Base-by-base conservation (phyloP, 1,140 invertebrate genomes). In the Drosophila kikkawai region DNA sequence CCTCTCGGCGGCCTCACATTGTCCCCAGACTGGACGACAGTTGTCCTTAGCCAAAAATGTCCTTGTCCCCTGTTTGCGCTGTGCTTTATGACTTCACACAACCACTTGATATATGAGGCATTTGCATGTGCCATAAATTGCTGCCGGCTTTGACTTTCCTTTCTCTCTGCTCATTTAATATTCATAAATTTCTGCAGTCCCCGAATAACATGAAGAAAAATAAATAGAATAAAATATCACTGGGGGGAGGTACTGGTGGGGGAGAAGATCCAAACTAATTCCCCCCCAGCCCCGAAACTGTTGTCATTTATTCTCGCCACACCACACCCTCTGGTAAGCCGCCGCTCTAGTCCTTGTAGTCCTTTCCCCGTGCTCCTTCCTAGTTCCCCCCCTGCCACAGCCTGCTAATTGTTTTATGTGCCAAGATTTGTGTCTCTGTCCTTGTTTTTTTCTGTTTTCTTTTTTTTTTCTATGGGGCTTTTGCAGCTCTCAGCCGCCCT, bases 91-190 rank as follows among this genome's bases (percentile, higher is more conserved):
- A 82, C 83, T 80, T 80, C 83, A 77, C 83, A 74, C 68, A 71
- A 69, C 61, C 73, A 75, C 55, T 88, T 88, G 84, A 88, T 88
- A 88, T 90, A 88, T 88, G 84, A 79, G 84, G 81, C 84, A 80
- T 88, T 88, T 90, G 84, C 84, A 88, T 88, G 85, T 90, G 77
- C 84, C 79, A 88, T 88, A 88, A 88, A 84, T 88, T 87, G 68
- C 70, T 64, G 67, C 75, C 73, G 55, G 55, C 56, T 60, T 63
- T 56, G 44, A 42, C 73, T 58, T 32, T n/a, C 37, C 84, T 29
- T 11, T 17, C 42, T 19, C 48, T 11, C 26, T 34, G 50, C 50
- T 88, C 84, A 88, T 88, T 90, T 88, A 87, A 90, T 87, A 88
- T 87, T 87, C 83, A 87, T 87, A 87, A 87, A 87, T 87, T 87